Percentiles rank a stretch among this genome's conserved stretches.
Conservation (phyloP, 2,797 vertebrate species). For the Phataginus tricuspis region DNA sequence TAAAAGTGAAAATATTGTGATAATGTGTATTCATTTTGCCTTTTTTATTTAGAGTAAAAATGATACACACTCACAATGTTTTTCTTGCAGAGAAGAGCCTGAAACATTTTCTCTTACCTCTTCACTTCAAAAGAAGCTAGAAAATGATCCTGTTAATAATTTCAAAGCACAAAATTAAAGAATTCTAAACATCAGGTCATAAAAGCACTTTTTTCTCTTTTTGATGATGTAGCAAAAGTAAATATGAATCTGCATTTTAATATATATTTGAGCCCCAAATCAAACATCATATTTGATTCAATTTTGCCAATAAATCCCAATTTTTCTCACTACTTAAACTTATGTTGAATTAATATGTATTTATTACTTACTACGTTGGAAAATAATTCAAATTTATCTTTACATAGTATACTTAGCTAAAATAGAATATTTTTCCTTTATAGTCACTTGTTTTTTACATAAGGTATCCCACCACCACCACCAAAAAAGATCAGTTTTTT, state of each 20-base stretch:
- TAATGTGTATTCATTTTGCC: constrained; percentile 17
- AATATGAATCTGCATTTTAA: constrained; percentile 51
- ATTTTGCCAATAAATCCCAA: constrained; percentile 3
- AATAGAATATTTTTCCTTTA: neutral
- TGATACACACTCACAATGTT: neutral
- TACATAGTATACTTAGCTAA: neutral
- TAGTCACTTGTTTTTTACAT: constrained; percentile 16
- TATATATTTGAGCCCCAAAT: neutral
- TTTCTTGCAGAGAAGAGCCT: constrained; percentile 1
- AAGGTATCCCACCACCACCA: neutral
- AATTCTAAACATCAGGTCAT: neutral
- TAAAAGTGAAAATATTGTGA: constrained; percentile 40
- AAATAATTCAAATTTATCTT: constrained; percentile 8
- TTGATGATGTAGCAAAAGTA: constrained; percentile 13
- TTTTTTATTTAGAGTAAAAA: constrained; percentile 50
- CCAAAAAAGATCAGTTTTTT: neutral
- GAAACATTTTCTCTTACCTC: neutral
- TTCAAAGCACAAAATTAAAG: constrained; percentile 40
- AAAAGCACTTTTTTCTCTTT: constrained; percentile 35
- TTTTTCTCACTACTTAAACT: constrained; percentile 29
- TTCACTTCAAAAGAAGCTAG: constrained; percentile 32
- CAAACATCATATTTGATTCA: neutral
- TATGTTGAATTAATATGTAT: neutral
- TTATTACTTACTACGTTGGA: neutral
- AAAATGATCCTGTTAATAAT: neutral